Base-by-base conservation (phyloP, 2,797 vertebrate species). In the Phoeniculus purpureus region DNA sequence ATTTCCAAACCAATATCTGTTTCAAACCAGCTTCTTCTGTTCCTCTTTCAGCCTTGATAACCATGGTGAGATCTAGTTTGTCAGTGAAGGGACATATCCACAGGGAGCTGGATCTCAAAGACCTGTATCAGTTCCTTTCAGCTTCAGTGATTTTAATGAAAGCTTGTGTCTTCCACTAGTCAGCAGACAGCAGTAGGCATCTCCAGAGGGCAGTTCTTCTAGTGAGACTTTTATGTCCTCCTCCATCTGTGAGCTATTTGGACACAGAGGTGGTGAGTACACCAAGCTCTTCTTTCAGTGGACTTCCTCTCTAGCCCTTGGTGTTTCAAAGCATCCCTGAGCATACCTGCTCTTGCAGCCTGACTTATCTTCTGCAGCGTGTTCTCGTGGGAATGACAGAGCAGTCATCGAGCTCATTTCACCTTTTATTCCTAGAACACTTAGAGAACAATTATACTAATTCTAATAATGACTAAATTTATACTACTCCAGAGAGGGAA, bases 391-490 rank as follows among this genome's bases (percentile, higher is more conserved):
- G 76, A 92, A 72, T 26, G 31, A 70, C 89, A 68, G 55, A 89
- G 84, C 62, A 80, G 79, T 93, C 32, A 26, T 61, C 1, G 6
- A 2, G 62, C 60, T 81, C 48, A n/a, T 92, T 94, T 91, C 82
- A 91, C 82, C 87, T 95, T 95, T 92, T 95, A 87, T 92, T 94
- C 80, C 62, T 83, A 51, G 50, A 79, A 77, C 77, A 76, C 67
- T 87, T 91, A 87, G 9, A 92, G 60, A 92, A 91, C 73, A 91
- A 92, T 92, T 91, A 73, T 5, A 90, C 74, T 93, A 86, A 95
- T 93, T 91, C 80, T 86, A 76, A 51, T 89, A 94, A 94, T 91
- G 80, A 87, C 82, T 91, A 84, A 91, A 91, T 91, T 94, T 92
- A 54, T 79, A 67, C 67, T 73, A 18, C 77, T 91, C 74, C 43